Percentiles rank a stretch among this genome's conserved stretches.
Evolutionary conservation across 2,888 invertebrate species (phyloP).

Genomic region (Epiblema foenella): DNA sequence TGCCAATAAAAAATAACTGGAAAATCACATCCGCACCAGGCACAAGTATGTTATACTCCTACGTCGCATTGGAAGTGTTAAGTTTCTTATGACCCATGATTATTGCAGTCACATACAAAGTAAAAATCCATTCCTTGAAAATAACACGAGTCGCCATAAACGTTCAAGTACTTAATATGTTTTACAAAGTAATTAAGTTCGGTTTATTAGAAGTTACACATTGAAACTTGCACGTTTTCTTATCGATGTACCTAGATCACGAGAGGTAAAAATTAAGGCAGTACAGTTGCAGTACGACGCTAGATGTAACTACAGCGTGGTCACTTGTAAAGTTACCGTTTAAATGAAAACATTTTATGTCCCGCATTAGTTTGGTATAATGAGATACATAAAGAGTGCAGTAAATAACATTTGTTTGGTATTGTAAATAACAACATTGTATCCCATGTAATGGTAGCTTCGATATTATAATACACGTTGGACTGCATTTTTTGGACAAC

Average conservation of each 20-base stretch:
- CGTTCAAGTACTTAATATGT: not conserved
- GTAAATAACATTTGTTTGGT: too few species aligned
- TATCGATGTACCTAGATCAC: constrained; percentile 58
- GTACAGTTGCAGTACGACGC: constrained; percentile 39
- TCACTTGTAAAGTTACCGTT: not conserved
- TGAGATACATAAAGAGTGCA: too few species aligned
- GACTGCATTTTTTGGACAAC: too few species aligned
- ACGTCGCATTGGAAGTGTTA: too few species aligned
- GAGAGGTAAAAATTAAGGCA: constrained; percentile 67
- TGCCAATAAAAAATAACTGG: too few species aligned
- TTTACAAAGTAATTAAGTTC: constrained; percentile 13
- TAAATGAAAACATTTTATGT: not conserved
- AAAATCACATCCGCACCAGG: too few species aligned
- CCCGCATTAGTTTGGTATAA: too few species aligned
- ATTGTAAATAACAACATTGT: too few species aligned
- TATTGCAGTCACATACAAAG: not conserved
- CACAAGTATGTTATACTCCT: too few species aligned
- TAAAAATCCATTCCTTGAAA: not conserved
- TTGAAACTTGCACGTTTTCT: constrained; percentile 39
- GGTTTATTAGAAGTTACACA: constrained; percentile 9
- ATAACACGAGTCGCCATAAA: not conserved
- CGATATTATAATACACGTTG: too few species aligned
- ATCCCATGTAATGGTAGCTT: too few species aligned
- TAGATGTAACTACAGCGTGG: not conserved
- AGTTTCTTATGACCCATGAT: not conserved